These are phyloP conservation scores for Stercorarius parasiticus DNA, from an alignment of 2,113 vertebrate genomes.

Conservation along the genomic window DNA sequence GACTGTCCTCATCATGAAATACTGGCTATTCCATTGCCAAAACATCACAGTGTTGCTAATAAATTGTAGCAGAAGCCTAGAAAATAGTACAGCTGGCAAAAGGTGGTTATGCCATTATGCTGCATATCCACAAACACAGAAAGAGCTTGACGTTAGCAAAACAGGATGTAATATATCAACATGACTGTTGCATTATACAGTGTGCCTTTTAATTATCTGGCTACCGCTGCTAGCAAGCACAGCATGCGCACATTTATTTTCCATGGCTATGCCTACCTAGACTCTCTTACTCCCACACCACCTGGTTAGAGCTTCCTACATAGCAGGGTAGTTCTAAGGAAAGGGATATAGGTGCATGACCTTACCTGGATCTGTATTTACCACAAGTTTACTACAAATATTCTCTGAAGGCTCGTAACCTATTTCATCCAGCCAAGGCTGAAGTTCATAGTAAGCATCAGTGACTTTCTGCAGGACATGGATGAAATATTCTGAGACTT, in stretches of 20 bases:
- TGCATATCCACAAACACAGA: neutral
- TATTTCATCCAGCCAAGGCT: conserved; percentile 86
- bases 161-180: neutral
- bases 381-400: conserved; percentile 74
- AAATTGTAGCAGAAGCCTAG: neutral
- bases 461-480: conserved; percentile 81
- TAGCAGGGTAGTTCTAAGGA: neutral
- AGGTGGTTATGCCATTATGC: neutral
- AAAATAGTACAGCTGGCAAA: neutral
- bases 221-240: neutral
- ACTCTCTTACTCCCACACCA: neutral
- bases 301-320: neutral
- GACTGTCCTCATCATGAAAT: neutral
- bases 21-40: neutral
- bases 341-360: neutral
- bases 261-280: neutral
- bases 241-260: neutral
- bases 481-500: conserved; percentile 86
- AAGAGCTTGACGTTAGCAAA: neutral
- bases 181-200: neutral
- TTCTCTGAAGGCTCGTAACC: conserved; percentile 76
- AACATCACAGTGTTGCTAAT: neutral
- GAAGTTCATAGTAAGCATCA: conserved; percentile 89
- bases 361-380: conserved; percentile 93
- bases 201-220: neutral